Evolutionary conservation across 2,888 invertebrate genomes (phyloP), one percentile per base, ranked within the genome.

Genomic region (Sinodicranocentrus sp.): DNA sequence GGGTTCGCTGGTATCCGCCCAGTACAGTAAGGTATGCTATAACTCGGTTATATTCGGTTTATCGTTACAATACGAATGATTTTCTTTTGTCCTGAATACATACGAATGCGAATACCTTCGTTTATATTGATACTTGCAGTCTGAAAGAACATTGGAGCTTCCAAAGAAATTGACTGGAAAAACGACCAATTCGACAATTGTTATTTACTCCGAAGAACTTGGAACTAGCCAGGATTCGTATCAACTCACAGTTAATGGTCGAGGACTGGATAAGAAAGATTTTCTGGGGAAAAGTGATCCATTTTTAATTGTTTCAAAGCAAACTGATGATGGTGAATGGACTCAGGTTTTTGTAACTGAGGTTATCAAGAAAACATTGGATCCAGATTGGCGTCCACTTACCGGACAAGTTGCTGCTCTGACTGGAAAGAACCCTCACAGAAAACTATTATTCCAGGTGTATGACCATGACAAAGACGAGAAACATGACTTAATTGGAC

Each of bases 221-320:
- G 87, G 87, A 6, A 52, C 54, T 10, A 88, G 88, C 72, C 89
- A 91, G 89, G 91, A 91, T 82, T 87, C 89, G 2, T 87, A 90
- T 17, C 89, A 89, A n/a, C 82, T 92, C 71, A 90, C 91, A 57
- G 89, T 91, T 23, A 89, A 88, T 86, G 91, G 89, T 3, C 87
- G 87, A 28, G 91, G 91, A 44, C 88, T 92, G 71, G 92, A 92
- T 86, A 91, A 91, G 86, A 92, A 92, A 87, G 92, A 92, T 88
- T 90, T 92, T 84, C 90, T 92, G 85, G 92, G 92, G 6, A 92
- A 92, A 87, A 92, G 91, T 26, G 92, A 92, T 88, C 92, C 92
- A 0, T 92, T 91, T 84, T 86, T 92, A 5, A 89, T 91, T 23
- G 90, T 92, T 75, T 90, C 90, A 82, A 90, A 91, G 76, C 89